These are phyloP conservation scores for Verasper variegatus DNA, from an alignment of 2,113 vertebrate species.

Conservation along the genomic window DNA sequence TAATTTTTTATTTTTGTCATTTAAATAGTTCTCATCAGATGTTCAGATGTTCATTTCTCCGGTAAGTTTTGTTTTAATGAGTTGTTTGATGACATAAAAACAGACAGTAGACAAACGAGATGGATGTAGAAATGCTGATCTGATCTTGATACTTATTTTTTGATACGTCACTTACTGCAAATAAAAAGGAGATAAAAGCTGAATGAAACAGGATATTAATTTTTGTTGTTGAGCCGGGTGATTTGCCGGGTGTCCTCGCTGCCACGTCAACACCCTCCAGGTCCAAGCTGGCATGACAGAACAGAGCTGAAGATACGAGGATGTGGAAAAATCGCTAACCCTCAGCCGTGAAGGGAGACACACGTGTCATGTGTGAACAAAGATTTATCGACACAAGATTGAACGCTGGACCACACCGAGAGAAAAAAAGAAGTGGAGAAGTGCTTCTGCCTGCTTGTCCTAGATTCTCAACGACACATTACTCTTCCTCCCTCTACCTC, in stretches of 20 bases:
- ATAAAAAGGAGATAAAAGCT: background rate
- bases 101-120: background rate
- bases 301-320: background rate
- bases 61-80: no score
- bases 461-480: slow-evolving; percentile 49
- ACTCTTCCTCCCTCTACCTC: slow-evolving; percentile 35
- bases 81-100: no score
- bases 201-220: background rate
- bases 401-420: slow-evolving; percentile 39
- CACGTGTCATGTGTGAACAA: slow-evolving; percentile 25
- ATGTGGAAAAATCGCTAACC: slow-evolving; percentile 27
- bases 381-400: slow-evolving; percentile 43
- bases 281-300: slow-evolving; percentile 2
- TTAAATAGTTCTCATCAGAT: no score
- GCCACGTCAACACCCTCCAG: background rate
- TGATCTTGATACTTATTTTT: background rate
- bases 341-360: slow-evolving; percentile 21
- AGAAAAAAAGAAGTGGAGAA: slow-evolving; percentile 9
- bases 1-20: no score
- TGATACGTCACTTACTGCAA: background rate
- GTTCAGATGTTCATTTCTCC: no score
- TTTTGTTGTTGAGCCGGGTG: background rate
- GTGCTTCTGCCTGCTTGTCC: slow-evolving; percentile 40
- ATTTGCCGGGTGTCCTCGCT: background rate
- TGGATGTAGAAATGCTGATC: background rate